Evolutionary conservation across 1,140 invertebrate genomes (phyloP).

Genomic region (Pomacea maculata): DNA sequence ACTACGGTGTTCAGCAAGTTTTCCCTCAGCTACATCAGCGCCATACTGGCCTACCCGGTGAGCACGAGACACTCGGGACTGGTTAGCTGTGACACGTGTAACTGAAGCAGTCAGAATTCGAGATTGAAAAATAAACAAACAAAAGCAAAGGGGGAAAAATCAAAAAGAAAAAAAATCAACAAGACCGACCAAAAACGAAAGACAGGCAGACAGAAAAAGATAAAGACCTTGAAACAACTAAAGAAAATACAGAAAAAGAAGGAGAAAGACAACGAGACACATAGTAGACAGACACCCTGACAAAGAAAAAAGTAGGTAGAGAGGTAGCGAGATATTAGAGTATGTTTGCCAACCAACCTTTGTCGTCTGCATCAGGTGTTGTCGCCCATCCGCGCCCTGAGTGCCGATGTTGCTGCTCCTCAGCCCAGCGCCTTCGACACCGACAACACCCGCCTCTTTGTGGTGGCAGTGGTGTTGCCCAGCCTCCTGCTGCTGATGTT

Average conservation of each 20-base stretch:
- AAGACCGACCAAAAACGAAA: background rate
- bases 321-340: too few species aligned
- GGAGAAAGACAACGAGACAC: too few species aligned
- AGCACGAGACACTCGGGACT: background rate
- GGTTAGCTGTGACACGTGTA: background rate
- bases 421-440: constrained; percentile 1
- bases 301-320: too few species aligned
- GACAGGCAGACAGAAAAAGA: background rate
- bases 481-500: constrained; percentile 12
- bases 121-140: background rate
- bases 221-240: background rate
- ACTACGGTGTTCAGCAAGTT: constrained; percentile 3
- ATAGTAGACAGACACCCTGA: too few species aligned
- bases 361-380: constrained; percentile 3
- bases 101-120: background rate
- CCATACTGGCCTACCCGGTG: constrained; percentile 10
- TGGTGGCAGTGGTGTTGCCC: constrained; percentile 20
- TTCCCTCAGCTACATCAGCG: constrained; percentile 5
- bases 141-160: background rate
- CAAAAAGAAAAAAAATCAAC: background rate
- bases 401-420: background rate
- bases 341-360: background rate
- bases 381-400: background rate
- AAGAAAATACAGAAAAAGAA: background rate
- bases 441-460: constrained; percentile 3